Evolutionary conservation across 2,113 vertebrate species (phyloP).

Genomic region (Struthio camelus): DNA sequence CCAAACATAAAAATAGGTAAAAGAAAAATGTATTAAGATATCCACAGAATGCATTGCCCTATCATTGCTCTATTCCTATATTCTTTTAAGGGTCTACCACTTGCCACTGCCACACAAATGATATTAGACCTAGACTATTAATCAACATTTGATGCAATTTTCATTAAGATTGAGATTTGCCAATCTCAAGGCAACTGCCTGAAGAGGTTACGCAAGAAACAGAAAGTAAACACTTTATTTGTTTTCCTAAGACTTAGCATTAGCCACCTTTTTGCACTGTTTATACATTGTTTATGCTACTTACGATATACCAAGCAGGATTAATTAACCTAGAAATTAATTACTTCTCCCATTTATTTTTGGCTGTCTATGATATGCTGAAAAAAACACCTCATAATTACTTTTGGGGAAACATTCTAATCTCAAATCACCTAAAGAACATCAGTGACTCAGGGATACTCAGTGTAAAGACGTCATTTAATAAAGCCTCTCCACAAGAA

Average conservation of each 20-base stretch:
- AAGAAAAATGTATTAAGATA: neutral
- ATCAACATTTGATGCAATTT: neutral
- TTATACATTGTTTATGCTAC: neutral
- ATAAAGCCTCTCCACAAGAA: neutral
- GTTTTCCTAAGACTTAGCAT: neutral
- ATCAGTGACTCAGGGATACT: neutral
- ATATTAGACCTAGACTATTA: neutral
- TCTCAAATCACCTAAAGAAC: neutral
- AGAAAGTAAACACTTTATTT: neutral
- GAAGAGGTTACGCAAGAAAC: neutral
- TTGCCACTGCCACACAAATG: neutral
- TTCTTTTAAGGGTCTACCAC: neutral
- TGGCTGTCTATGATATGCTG: neutral
- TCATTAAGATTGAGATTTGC: neutral
- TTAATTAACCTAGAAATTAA: neutral
- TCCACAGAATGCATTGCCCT: neutral
- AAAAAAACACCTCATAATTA: neutral
- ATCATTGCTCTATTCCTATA: neutral
- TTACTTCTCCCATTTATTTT: neutral
- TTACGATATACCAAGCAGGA: neutral
- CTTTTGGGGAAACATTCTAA: neutral
- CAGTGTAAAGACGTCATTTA: neutral
- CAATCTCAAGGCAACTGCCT: neutral
- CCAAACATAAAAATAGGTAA: rapidly evolving
- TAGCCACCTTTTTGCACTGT: neutral